Evolutionary conservation across 92 coral and sea anemone species (phyloP).

Genomic region (Actinernus sp.): DNA sequence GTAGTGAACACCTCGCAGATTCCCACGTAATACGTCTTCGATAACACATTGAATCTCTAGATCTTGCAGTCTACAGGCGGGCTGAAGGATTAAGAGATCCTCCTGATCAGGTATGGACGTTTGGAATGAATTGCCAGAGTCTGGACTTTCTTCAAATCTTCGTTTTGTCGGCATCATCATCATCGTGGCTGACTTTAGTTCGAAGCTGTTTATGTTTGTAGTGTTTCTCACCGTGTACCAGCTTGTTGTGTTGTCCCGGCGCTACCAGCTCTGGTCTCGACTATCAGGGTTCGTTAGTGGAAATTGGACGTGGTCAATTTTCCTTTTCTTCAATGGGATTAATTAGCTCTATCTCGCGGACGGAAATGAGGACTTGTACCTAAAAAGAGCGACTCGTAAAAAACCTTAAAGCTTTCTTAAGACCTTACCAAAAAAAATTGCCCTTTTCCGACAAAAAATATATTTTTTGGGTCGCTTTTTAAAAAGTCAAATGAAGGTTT

Average conservation of each 20-base stretch:
- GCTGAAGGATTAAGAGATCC: conserved; percentile 77
- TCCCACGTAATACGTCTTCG: conserved; percentile 74
- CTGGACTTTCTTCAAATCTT: conserved; percentile 16
- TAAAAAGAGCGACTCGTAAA: background rate
- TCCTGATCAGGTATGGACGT: conserved; percentile 18
- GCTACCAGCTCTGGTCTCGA: no score
- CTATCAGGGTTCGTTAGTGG: conserved; percentile 4
- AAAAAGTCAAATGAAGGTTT: background rate
- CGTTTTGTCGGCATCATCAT: conserved; percentile 39
- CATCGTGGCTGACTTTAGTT: no score
- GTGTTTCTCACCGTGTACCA: no score
- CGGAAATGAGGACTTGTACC: background rate
- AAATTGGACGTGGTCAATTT: background rate
- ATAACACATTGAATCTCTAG: conserved; percentile 76
- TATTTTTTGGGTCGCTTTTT: no score
- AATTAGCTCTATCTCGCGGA: background rate
- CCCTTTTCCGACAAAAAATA: no score
- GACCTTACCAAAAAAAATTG: no score
- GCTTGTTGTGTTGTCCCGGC: no score
- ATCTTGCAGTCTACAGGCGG: conserved; percentile 90
- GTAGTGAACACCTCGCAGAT: conserved; percentile 64
- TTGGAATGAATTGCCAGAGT: background rate
- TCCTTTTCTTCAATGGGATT: background rate
- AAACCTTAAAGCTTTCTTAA: no score
- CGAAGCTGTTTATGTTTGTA: no score